A percentile compares a stretch with the other conserved stretches of the same genome.
phyloP scores from a whole-genome alignment of 1,140 invertebrate species.

The silkworm (Bombyx mori) region ASM3026992v2 NC_085110.1:8080501-8081000 shows the following conservation, averaged over 20 bases:
- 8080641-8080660: conserved; percentile 10
- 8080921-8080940: conserved; percentile 52
- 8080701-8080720: too few relatives aligned
- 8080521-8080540: conserved; percentile 35
- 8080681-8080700: too few relatives aligned
- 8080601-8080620: conserved; percentile 19
- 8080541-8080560: conserved; percentile 12
- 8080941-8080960: conserved; percentile 54
- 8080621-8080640: conserved; percentile 10
- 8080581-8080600: conserved; percentile 15
- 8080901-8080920: not conserved
- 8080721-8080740: too few relatives aligned
- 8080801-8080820: too few relatives aligned
- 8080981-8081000: conserved; percentile 31
- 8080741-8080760: too few relatives aligned
- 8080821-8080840: too few relatives aligned
- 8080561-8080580: conserved; percentile 18
- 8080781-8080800: too few relatives aligned
- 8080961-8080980: conserved; percentile 47
- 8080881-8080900: too few relatives aligned
- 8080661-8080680: not conserved
- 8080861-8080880: too few relatives aligned
- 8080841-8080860: too few relatives aligned
- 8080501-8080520: conserved; percentile 56
- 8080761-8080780: too few relatives aligned